Evolutionary conservation across 1,140 invertebrate species (phyloP).

Genomic region (Papilio machaon): DNA sequence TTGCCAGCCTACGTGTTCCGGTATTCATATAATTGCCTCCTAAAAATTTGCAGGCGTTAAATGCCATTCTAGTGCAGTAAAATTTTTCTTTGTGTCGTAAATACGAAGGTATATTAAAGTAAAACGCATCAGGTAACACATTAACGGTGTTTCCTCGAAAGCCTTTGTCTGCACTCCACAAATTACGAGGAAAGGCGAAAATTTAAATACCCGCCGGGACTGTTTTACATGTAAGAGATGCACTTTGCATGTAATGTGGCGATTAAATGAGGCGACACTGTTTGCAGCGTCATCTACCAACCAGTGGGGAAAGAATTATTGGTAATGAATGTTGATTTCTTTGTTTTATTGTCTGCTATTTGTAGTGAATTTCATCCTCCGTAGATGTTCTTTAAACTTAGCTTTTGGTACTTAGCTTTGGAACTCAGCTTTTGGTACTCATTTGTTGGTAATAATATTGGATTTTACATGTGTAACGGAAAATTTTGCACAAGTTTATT

Average conservation of each 20-base stretch:
- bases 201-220: constrained; percentile 78
- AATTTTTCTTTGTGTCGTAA: constrained; percentile 31
- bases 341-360: constrained; percentile 4
- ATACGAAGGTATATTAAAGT: constrained; percentile 42
- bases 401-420: too few species aligned
- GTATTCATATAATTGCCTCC: constrained; percentile 11
- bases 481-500: too few species aligned
- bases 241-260: constrained; percentile 77
- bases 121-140: constrained; percentile 66
- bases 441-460: too few species aligned
- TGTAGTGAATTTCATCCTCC: neutral
- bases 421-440: too few species aligned
- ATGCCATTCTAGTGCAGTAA: constrained; percentile 14
- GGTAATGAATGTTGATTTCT: constrained; percentile 34
- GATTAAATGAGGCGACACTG: constrained; percentile 74
- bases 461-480: too few species aligned
- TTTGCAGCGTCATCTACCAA: constrained; percentile 43
- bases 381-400: neutral
- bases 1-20: neutral
- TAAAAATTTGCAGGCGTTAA: constrained; percentile 7
- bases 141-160: constrained; percentile 72
- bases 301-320: constrained; percentile 29
- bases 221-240: constrained; percentile 81
- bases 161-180: constrained; percentile 77
- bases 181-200: constrained; percentile 78